Evolutionary conservation across 2,113 vertebrate species (phyloP).

Genomic region (Turnix velox): DNA sequence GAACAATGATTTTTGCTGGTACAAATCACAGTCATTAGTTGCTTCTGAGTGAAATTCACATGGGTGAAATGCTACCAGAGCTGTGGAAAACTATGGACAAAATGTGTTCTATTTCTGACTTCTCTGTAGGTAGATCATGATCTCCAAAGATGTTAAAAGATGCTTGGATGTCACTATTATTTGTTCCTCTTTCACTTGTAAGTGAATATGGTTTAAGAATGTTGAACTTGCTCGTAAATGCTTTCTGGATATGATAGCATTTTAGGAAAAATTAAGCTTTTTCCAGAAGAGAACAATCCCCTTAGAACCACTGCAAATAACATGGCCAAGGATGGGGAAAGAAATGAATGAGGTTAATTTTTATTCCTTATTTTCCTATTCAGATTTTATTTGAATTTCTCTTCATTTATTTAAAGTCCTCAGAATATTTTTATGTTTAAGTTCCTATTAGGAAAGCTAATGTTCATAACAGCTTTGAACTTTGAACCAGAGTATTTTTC

Average conservation of each 20-base stretch:
- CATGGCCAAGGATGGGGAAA: not conserved
- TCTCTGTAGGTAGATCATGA: not conserved
- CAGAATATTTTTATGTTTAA: not conserved
- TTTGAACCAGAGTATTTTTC: not conserved
- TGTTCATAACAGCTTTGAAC: not conserved
- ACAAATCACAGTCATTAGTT: not conserved
- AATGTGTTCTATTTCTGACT: not conserved
- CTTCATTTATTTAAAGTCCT: not conserved
- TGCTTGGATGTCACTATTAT: not conserved
- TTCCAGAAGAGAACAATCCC: not conserved
- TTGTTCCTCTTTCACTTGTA: conserved; percentile 28
- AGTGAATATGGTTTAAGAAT: not conserved
- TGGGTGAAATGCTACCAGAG: not conserved
- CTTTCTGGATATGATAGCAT: not conserved
- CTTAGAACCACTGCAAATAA: not conserved
- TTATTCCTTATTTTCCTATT: not conserved
- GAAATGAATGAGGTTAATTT: not conserved
- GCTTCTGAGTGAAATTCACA: not conserved
- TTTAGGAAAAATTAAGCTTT: not conserved
- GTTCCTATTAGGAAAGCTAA: not conserved
- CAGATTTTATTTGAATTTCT: not conserved
- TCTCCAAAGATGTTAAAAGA: not conserved
- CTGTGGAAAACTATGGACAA: not conserved
- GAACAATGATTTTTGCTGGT: not conserved
- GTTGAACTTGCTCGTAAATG: not conserved